Percentiles rank a stretch among this genome's conserved stretches.
Conservation (phyloP, 2,113 vertebrate genomes). For the Arvicanthis niloticus region DNA sequence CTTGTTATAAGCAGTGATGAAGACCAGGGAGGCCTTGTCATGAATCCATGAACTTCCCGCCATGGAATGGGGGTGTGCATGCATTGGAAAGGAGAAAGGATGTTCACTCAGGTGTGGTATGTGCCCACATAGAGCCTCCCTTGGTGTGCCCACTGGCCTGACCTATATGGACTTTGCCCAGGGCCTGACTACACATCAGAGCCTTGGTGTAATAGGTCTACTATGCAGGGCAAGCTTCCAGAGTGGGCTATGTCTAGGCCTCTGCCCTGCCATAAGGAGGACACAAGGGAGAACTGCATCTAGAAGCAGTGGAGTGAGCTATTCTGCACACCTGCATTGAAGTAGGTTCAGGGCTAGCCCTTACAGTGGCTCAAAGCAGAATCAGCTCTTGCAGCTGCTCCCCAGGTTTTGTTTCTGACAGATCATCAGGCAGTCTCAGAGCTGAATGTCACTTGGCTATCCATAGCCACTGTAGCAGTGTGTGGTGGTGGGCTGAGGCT, state of each 20-base stretch:
- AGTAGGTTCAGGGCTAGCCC: not conserved
- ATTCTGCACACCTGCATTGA: not conserved
- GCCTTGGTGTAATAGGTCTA: rapidly evolving
- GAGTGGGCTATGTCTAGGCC: rapidly evolving
- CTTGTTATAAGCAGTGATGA: not conserved
- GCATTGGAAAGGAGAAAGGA: not conserved
- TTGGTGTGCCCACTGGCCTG: not conserved
- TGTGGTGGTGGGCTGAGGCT: no score
- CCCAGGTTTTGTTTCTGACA: not conserved
- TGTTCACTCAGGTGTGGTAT: no score
- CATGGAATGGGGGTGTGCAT: rapidly evolving
- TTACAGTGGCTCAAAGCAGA: rapidly evolving
- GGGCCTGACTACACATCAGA: not conserved
- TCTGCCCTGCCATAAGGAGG: not conserved
- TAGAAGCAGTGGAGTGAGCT: not conserved
- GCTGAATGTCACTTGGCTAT: not conserved
- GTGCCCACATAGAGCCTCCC: not conserved
- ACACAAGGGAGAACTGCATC: not conserved
- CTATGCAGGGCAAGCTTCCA: no score
- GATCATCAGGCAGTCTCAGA: not conserved
- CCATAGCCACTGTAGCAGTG: no score
- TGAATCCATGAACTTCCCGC: not conserved
- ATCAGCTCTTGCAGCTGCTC: not conserved
- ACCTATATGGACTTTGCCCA: not conserved
- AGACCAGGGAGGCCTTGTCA: not conserved